A percentile compares a stretch with the other conserved stretches of the same genome.
Conservation (phyloP, 2,797 vertebrate genomes). For the Sylvilagus floridanus region DNA sequence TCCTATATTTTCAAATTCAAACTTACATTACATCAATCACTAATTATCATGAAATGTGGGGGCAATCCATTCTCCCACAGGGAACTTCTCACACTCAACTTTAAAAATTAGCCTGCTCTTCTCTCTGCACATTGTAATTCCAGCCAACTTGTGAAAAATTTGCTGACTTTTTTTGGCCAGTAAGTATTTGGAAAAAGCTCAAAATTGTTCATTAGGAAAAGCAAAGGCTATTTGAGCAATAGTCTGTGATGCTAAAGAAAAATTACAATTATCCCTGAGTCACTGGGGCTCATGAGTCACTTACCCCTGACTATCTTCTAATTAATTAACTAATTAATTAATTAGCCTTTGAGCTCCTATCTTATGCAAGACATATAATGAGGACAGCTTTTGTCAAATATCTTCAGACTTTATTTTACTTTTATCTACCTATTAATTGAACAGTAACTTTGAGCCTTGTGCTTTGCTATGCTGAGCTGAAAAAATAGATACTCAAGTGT, state of each 20-base stretch:
- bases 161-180: constrained; percentile 50
- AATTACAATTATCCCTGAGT: constrained; percentile 48
- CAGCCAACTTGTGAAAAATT: constrained; percentile 55
- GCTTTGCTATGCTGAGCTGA: background rate
- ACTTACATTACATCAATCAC: background rate
- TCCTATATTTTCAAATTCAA: background rate
- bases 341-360: background rate
- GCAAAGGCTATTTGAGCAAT: constrained; percentile 63
- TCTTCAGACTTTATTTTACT: background rate
- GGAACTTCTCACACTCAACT: background rate
- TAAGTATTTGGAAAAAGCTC: constrained; percentile 61
- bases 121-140: constrained; percentile 6
- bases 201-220: constrained; percentile 66
- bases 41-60: constrained; percentile 2
- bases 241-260: constrained; percentile 50
- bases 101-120: constrained; percentile 38
- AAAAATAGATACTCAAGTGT: background rate
- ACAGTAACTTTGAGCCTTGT: background rate
- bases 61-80: background rate
- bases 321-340: constrained; percentile 61
- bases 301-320: background rate
- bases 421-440: constrained; percentile 28
- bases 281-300: constrained; percentile 26
- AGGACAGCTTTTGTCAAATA: background rate
- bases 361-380: background rate